Base-by-base conservation (phyloP, 2,888 invertebrate species). In the Melipona beecheii region DNA sequence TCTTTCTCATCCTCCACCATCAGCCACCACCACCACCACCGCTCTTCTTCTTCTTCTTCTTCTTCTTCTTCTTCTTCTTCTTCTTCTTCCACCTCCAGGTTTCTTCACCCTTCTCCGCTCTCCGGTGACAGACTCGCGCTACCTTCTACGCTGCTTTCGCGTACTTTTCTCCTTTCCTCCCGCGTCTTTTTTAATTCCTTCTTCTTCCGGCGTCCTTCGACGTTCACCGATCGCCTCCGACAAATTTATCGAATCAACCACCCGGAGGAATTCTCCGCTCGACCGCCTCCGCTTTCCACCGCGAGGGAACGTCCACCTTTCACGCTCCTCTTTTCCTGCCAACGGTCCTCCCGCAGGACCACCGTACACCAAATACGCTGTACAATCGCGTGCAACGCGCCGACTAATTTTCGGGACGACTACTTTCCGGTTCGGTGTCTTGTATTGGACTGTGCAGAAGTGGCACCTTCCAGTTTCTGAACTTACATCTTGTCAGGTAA, bases 401-500 rank as follows among this genome's bases (percentile, higher is more conserved):
- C n/a, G n/a, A 58, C n/a, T 58, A 90, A 91, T 91, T 91, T 90
- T 89, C 87, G 88, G 75, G 87, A 89, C 91, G 92, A 93, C n/a
- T n/a, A 93, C 94, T 93, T 92, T 92, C 93, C 94, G 93, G 93
- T 92, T 92, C 94, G 94, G 93, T 92, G 94, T 93, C 94, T 94
- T 93, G 93, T 92, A 91, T 94, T 92, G 94, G 94, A 94, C 94
- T 94, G 94, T 93, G 94, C 93, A 92, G 92, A 92, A 92, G 92
- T 93, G 92, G 91, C 93, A 92, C 93, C 93, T 93, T 93, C 94
- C 94, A 94, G 92, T 94, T 93, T 93, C 92, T 91, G 93, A 94
- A 93, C 93, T 94, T 94, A 94, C 94, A 93, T 93, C 94, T 93
- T 93, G 94, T 94, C 94, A 92, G 93, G 93, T 93, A 92, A 94